phyloP scores from a whole-genome alignment of 2,888 invertebrate genomes.

The Isoperla grammatica region DNA sequence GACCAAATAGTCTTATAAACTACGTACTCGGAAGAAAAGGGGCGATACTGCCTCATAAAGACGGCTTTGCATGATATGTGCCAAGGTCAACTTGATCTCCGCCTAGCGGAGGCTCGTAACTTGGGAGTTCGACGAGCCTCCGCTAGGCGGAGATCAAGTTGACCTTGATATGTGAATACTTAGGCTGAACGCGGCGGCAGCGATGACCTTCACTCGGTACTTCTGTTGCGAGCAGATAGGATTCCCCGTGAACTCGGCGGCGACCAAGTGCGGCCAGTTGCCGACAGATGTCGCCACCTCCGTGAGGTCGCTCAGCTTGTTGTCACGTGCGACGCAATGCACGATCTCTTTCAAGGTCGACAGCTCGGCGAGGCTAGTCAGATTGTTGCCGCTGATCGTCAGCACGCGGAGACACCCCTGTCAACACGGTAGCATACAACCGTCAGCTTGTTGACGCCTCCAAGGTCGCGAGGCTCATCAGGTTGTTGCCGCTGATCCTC shows the following conservation, averaged over 20 bases:
- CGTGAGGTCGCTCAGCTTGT: slow-evolving; percentile 48
- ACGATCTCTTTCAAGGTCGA: slow-evolving; percentile 23
- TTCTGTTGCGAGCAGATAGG: slow-evolving; percentile 57
- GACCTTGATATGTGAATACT: no score
- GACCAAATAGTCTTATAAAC: no score
- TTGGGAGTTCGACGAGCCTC: no score
- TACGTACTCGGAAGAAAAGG: no score
- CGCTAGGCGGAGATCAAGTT: no score
- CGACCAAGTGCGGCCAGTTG: slow-evolving; percentile 50
- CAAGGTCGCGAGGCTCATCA: no score
- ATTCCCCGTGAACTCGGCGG: slow-evolving; percentile 56
- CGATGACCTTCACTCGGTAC: slow-evolving; percentile 62
- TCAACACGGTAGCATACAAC: no score
- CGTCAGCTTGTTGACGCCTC: no score
- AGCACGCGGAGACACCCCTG: slow-evolving; percentile 54
- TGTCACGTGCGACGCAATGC: slow-evolving; percentile 27
- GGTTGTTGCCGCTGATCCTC: no score
- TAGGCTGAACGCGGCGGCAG: slow-evolving; percentile 51
- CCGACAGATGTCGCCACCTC: slow-evolving; percentile 51
- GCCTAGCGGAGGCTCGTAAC: no score
- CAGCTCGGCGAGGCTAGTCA: slow-evolving; percentile 33
- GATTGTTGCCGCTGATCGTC: slow-evolving; percentile 49
- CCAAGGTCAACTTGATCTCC: no score
- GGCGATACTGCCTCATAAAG: no score
- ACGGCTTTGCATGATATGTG: not conserved